Evolutionary conservation across 2,797 vertebrate genomes (phyloP).

Genomic region (Dicrostonyx torquatus): DNA sequence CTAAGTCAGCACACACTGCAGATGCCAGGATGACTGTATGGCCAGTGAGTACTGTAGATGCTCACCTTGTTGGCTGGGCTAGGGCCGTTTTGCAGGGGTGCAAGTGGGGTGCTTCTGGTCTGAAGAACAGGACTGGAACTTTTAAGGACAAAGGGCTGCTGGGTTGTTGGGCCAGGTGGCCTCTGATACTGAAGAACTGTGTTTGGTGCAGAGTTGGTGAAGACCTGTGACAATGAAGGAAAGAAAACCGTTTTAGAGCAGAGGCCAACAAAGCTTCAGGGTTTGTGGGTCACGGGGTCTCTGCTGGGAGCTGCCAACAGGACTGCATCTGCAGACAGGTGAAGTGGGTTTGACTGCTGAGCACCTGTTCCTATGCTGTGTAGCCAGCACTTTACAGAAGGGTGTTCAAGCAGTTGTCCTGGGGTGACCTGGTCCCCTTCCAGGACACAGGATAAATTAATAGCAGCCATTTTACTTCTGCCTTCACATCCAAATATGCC

Average conservation of each 20-base stretch:
- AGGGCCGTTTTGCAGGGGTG: conserved; percentile 87
- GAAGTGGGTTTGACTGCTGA: accelerated
- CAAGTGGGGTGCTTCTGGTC: conserved; percentile 82
- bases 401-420: not conserved
- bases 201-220: conserved; percentile 87
- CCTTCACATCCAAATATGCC: not conserved
- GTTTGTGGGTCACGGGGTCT: not conserved
- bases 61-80: conserved; percentile 87
- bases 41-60: not conserved
- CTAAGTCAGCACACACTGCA: not conserved
- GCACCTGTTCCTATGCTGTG: not conserved
- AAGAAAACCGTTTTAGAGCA: conserved; percentile 29
- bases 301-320: not conserved
- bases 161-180: conserved; percentile 85
- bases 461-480: not conserved
- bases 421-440: not conserved
- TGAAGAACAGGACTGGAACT: conserved; percentile 86
- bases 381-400: not conserved
- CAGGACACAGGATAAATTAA: not conserved
- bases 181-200: conserved; percentile 86
- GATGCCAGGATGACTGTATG: not conserved
- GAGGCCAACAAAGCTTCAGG: not conserved
- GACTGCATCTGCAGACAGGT: not conserved
- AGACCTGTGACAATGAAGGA: conserved; percentile 85
- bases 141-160: conserved; percentile 88